These are phyloP conservation scores for Crenuchus spilurus DNA, from an alignment of 2,797 vertebrate genomes.

Conservation along the genomic window DNA sequence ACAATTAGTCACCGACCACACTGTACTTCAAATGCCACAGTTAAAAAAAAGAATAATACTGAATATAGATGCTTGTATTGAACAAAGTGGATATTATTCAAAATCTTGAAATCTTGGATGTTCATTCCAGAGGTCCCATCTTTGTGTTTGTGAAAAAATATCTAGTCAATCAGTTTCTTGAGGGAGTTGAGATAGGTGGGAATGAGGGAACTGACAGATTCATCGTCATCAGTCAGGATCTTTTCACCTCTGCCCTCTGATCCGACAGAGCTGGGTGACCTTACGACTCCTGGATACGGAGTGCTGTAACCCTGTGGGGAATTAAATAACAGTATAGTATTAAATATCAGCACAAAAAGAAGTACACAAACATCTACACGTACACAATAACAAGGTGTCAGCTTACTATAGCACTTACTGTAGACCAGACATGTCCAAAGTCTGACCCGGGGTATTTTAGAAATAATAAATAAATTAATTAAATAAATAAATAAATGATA, in stretches of 20 bases:
- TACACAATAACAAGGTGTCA: too few relatives aligned
- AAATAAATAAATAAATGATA: too few relatives aligned
- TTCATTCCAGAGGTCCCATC: background rate
- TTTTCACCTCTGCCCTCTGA: slow-evolving; percentile 81
- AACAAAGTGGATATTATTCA: background rate
- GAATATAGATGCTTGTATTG: slow-evolving; percentile 20
- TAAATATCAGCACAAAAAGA: background rate
- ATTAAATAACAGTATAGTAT: background rate
- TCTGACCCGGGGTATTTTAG: too few relatives aligned
- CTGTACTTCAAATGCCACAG: background rate
- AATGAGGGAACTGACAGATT: slow-evolving; percentile 81
- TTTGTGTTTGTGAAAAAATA: background rate
- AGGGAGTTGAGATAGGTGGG: slow-evolving; percentile 83
- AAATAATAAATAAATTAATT: too few relatives aligned
- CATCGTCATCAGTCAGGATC: slow-evolving; percentile 76
- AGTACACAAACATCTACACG: background rate
- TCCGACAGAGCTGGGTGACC: slow-evolving; percentile 79
- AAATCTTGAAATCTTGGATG: background rate
- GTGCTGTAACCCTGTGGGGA: slow-evolving; percentile 80
- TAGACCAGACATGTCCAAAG: too few relatives aligned
- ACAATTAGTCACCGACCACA: background rate
- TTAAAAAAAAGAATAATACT: slow-evolving; percentile 35
- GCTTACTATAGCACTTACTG: too few relatives aligned
- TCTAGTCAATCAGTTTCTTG: slow-evolving; percentile 82
- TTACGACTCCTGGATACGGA: slow-evolving; percentile 70